These are phyloP conservation scores for Mesorhabditis sp. DNA, from an alignment of 2,888 invertebrate species.

Conservation along the genomic window DNA sequence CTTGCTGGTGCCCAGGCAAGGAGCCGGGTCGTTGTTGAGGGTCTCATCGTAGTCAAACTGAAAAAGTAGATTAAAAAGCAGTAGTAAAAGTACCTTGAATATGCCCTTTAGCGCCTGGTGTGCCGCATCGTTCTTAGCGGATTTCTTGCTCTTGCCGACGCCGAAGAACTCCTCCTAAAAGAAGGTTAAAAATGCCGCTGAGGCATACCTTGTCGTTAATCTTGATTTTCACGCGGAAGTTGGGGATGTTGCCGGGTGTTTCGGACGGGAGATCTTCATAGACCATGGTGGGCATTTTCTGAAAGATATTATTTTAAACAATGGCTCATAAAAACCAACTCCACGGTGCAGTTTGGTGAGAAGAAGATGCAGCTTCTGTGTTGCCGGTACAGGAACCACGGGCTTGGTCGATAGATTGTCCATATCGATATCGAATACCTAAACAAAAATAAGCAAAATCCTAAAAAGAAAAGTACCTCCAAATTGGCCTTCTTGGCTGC, in stretches of 20 bases:
- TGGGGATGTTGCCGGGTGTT: not conserved
- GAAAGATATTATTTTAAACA: not conserved
- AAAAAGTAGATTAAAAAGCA: not conserved
- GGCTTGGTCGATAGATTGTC: not conserved
- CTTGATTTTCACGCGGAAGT: not conserved
- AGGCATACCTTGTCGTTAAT: not conserved
- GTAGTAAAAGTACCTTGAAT: slow-evolving; percentile 16
- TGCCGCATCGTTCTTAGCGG: slow-evolving; percentile 35
- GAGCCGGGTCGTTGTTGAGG: slow-evolving; percentile 8
- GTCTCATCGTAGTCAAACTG: not conserved
- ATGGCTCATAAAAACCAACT: not conserved
- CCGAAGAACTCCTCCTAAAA: slow-evolving; percentile 22
- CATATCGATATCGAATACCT: not conserved
- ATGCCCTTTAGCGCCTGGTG: slow-evolving; percentile 25
- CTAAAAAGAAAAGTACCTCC: not conserved
- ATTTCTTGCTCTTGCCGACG: slow-evolving; percentile 28
- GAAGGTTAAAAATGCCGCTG: not conserved
- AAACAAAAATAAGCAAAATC: not conserved
- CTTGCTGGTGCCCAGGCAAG: not conserved
- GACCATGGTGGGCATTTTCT: not conserved
- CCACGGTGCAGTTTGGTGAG: not conserved
- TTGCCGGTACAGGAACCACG: not conserved
- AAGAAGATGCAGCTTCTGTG: not conserved
- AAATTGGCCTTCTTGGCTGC: slow-evolving; percentile 13
- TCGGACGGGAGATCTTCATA: slow-evolving; percentile 2